These are phyloP conservation scores for Subanguina moxae DNA, from an alignment of 1,140 invertebrate genomes.

Conservation along the genomic window DNA sequence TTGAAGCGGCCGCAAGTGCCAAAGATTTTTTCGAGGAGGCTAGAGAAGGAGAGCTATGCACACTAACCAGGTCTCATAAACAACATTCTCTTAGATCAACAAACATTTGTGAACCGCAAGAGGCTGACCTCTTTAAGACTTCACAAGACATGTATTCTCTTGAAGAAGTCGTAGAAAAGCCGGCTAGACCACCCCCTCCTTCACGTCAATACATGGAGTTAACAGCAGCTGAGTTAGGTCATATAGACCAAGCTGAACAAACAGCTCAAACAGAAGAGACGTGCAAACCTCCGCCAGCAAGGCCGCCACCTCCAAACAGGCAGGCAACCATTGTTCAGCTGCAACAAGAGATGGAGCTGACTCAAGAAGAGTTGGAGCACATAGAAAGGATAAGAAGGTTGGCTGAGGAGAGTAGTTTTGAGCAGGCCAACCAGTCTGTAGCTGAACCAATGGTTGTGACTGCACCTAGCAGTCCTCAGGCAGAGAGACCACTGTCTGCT, in stretches of 20 bases:
- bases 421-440: not conserved
- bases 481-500: not conserved
- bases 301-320: conserved; percentile 1
- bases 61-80: too few species aligned
- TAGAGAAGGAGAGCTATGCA: too few species aligned
- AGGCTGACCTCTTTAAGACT: too few species aligned
- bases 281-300: conserved; percentile 2
- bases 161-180: not conserved
- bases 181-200: not conserved
- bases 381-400: conserved; percentile 31
- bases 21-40: too few species aligned
- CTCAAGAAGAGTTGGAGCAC: conserved; percentile 41
- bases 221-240: too few species aligned
- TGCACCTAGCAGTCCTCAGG: too few species aligned
- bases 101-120: too few species aligned
- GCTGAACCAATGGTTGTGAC: too few species aligned
- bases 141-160: not conserved
- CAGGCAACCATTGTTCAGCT: not conserved
- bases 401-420: conserved; percentile 33
- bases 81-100: too few species aligned
- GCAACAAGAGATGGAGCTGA: conserved; percentile 16
- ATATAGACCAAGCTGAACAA: too few species aligned
- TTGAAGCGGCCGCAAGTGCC: too few species aligned
- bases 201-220: not conserved
- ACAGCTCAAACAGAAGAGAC: not conserved